These are phyloP conservation scores for Cephus pygmeus DNA, from an alignment of 2,888 invertebrate genomes.

Conservation along the genomic window DNA sequence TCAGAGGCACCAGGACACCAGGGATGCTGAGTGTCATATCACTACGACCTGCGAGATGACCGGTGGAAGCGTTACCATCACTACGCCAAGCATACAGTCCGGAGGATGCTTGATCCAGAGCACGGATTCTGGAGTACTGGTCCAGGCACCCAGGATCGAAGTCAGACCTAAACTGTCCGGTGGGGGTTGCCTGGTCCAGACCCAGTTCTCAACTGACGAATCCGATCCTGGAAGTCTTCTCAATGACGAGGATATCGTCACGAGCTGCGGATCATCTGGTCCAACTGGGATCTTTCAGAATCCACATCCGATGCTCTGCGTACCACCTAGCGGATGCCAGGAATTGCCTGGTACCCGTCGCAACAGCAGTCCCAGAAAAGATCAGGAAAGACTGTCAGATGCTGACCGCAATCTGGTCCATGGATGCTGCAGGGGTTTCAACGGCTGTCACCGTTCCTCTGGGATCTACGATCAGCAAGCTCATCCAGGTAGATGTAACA, in stretches of 20 bases:
- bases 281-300: constrained; percentile 18
- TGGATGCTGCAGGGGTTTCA: not conserved
- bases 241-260: constrained; percentile 14
- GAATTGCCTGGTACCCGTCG: constrained; percentile 53
- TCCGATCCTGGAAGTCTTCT: constrained; percentile 13
- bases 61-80: constrained; percentile 51
- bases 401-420: not conserved
- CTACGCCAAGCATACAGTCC: constrained; percentile 44
- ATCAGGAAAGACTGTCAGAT: no score
- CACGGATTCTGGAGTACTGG: constrained; percentile 36
- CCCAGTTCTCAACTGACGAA: constrained; percentile 31
- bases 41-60: constrained; percentile 48
- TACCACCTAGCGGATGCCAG: constrained; percentile 55
- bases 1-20: not conserved
- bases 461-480: not conserved
- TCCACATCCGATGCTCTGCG: constrained; percentile 18
- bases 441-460: not conserved
- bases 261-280: not conserved
- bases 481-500: not conserved
- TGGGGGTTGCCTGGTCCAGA: constrained; percentile 44
- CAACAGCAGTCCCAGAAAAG: not conserved
- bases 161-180: constrained; percentile 48
- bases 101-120: constrained; percentile 47
- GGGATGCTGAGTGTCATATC: constrained; percentile 36
- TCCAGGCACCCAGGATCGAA: constrained; percentile 47